phyloP scores from a whole-genome alignment of 2,888 invertebrate genomes.

The Brachyopa scutellaris region DNA sequence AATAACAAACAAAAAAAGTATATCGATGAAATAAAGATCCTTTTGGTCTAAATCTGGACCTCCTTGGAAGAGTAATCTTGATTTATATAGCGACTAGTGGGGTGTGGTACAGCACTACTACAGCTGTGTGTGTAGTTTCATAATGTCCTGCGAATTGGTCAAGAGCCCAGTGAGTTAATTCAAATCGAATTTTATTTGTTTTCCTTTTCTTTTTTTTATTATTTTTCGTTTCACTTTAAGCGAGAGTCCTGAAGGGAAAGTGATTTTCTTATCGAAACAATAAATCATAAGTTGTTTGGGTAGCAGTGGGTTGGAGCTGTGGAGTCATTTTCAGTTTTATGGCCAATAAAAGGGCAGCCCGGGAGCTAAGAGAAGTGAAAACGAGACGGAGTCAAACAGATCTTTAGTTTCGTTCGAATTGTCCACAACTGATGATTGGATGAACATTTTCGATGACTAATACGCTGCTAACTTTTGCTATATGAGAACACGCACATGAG shows the following conservation, averaged over 20 bases:
- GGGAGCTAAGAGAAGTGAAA: too few relatives aligned
- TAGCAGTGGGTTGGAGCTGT: conserved; percentile 26
- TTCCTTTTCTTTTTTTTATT: not conserved
- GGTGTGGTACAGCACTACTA: conserved; percentile 17
- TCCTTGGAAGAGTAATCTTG: conserved; percentile 65
- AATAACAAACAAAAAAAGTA: conserved; percentile 42
- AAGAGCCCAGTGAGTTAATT: conserved; percentile 57
- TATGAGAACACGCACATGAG: too few relatives aligned
- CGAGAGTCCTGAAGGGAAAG: not conserved
- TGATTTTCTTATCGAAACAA: conserved; percentile 14
- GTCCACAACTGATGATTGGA: too few relatives aligned
- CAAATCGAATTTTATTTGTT: conserved; percentile 47
- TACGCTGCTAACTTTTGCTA: too few relatives aligned
- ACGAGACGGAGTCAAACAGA: too few relatives aligned
- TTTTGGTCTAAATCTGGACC: conserved; percentile 31
- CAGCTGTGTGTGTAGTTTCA: conserved; percentile 30
- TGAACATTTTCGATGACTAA: too few relatives aligned
- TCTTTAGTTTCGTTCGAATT: too few relatives aligned
- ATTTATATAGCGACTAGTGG: conserved; percentile 61
- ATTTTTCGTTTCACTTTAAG: conserved; percentile 6
- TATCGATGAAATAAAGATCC: conserved; percentile 51
- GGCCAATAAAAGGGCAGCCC: conserved; percentile 16
- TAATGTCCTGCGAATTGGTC: conserved; percentile 49
- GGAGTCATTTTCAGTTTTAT: conserved; percentile 22
- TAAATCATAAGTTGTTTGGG: conserved; percentile 61